Evolutionary conservation across 1,140 invertebrate species (phyloP).

Genomic region (Drosophila miranda): DNA sequence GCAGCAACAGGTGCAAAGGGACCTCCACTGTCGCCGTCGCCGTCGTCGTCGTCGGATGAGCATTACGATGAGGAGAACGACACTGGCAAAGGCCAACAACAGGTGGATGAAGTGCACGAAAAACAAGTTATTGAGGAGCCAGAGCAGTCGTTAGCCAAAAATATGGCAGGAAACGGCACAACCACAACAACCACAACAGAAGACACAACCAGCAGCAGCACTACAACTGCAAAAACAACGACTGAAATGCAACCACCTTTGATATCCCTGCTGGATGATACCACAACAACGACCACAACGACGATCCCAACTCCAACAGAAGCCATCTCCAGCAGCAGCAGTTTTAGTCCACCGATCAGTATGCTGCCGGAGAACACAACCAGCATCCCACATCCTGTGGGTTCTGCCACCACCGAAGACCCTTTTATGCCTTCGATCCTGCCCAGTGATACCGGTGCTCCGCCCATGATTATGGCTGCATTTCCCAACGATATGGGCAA

Average conservation of each 20-base stretch:
- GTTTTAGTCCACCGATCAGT: no score
- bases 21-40: background rate
- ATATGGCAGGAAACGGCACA: conserved; percentile 43
- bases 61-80: conserved; percentile 14
- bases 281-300: conserved; percentile 31
- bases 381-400: background rate
- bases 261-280: conserved; percentile 66
- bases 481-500: conserved; percentile 53
- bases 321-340: background rate
- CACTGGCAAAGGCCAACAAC: conserved; percentile 27
- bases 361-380: conserved; percentile 15
- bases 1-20: conserved; percentile 29
- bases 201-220: background rate
- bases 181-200: conserved; percentile 29
- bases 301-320: conserved; percentile 1
- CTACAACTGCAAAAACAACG: conserved; percentile 37
- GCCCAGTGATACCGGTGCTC: conserved; percentile 12
- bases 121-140: conserved; percentile 9
- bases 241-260: conserved; percentile 53
- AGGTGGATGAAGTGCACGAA: conserved; percentile 24
- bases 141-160: conserved; percentile 39
- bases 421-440: conserved; percentile 25
- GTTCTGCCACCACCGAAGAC: conserved; percentile 7
- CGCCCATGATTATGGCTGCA: conserved; percentile 17
- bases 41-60: background rate